Percentiles rank a stretch among this genome's conserved stretches.
phyloP scores from a whole-genome alignment of 2,113 vertebrate genomes.

The Brachyhypopomus occidentalis region DNA sequence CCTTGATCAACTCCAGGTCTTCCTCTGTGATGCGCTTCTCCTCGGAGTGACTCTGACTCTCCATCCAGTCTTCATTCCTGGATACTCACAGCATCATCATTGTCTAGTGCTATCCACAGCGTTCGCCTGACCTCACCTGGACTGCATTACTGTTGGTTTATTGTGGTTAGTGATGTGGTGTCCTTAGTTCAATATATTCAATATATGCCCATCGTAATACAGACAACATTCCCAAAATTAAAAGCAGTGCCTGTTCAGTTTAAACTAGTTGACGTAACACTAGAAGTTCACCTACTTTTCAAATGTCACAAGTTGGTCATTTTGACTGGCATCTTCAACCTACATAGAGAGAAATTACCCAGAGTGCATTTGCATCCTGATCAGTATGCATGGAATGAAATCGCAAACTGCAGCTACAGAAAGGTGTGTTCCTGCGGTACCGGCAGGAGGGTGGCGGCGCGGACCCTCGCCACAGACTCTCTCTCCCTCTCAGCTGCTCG shows the following conservation, averaged over 20 bases:
- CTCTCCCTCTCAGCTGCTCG: conserved; percentile 84
- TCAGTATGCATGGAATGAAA: too few species aligned
- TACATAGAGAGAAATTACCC: conserved; percentile 49
- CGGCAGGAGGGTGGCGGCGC: conserved; percentile 80
- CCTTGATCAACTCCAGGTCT: conserved; percentile 86
- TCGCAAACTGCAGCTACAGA: too few species aligned
- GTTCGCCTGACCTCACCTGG: neutral
- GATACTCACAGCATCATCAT: conserved; percentile 50
- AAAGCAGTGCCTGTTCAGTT: neutral
- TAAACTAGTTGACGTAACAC: neutral
- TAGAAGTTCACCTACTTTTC: conserved; percentile 79
- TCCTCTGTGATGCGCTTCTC: conserved; percentile 84
- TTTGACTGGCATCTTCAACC: conserved; percentile 81
- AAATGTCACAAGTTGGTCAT: conserved; percentile 89
- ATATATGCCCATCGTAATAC: too few species aligned
- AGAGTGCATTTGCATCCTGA: neutral
- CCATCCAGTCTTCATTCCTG: conserved; percentile 86
- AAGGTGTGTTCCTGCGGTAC: conserved; percentile 56
- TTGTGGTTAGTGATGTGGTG: neutral
- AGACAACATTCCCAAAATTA: neutral
- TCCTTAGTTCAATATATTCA: neutral
- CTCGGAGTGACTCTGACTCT: conserved; percentile 82
- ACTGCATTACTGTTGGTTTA: neutral
- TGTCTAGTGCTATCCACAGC: neutral
- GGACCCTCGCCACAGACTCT: conserved; percentile 81